Base-by-base conservation (phyloP, 2,888 invertebrate genomes). In the Pristionchus japonicus region DNA sequence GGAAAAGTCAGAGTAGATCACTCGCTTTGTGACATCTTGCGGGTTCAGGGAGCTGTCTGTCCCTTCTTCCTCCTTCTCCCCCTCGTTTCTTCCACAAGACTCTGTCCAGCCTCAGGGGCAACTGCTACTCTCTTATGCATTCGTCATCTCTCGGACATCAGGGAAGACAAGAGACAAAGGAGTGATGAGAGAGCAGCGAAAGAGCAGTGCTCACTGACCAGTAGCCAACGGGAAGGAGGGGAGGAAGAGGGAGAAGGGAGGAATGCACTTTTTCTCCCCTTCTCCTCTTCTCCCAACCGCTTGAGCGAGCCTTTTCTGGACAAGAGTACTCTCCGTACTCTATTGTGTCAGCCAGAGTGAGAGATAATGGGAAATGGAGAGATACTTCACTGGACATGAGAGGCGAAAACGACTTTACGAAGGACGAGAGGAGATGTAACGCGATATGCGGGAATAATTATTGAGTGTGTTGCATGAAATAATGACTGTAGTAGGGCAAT, bases 231-330 rank as follows among this genome's bases (percentile, higher is more conserved):
- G 49, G 31, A 49, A 57, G 20, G 80, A 82, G 34, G 83, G 47
- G 67, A 67, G 43, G 49, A 64, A 57, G 61, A 87, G 84, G 57
- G 61, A 85, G 61, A 83, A 70, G 34, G 84, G 85, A 47, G 83
- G 74, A 86, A 77, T 83, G 67, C 86, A 82, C 86, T 74, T 85
- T 83, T 84, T 85, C 89, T 80, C 87, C 61, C 23, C 43, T 57
- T 37, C 74, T n/a, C 74, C n/a, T n/a, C n/a, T 43, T 77, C 43
- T 27, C 27, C 74, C 49, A 52, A 47, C 47, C 80, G 27, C 80
- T 49, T 17, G 47, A 47, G 52, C n/a, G 43, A 20, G 49, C 83
- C 77, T 43, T 77, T 77, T 77, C 77, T n/a, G 77, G 77, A 47
- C 74, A 61, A 57, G n/a, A n/a, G n/a, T n/a, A n/a, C n/a, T n/a